phyloP scores from a whole-genome alignment of 1,140 invertebrate species.

The Cyphomyrmex costatus region DNA sequence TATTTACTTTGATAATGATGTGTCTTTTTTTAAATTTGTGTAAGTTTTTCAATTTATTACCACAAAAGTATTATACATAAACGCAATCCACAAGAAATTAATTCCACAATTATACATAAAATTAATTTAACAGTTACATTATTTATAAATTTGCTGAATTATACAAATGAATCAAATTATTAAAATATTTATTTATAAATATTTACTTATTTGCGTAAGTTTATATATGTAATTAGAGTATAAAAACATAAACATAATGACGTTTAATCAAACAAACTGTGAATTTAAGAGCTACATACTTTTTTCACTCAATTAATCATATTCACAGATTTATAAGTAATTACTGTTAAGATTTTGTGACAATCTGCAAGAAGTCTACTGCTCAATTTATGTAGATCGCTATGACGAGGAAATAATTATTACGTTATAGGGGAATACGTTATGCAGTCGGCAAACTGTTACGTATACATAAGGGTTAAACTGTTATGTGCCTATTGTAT shows the following conservation, averaged over 20 bases:
- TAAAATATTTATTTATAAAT: background rate
- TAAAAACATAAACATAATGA: background rate
- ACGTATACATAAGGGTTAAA: constrained; percentile 53
- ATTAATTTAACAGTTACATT: background rate
- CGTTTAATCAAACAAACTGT: background rate
- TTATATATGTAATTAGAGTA: background rate
- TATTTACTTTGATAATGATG: background rate
- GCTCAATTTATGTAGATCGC: constrained; percentile 30
- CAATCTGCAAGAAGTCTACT: constrained; percentile 24
- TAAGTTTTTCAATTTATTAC: background rate
- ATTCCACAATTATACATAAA: background rate
- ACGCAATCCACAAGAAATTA: background rate
- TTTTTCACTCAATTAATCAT: background rate
- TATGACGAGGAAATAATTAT: constrained; percentile 52
- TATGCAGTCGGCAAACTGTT: constrained; percentile 48
- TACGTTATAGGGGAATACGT: constrained; percentile 18
- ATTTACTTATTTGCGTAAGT: background rate
- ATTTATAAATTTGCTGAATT: background rate
- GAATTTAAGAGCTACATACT: background rate
- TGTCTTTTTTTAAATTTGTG: background rate
- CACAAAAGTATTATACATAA: background rate
- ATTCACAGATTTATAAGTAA: background rate
- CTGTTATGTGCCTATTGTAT: constrained; percentile 48
- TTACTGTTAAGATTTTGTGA: constrained; percentile 12
- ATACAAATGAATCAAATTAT: background rate